Evolutionary conservation across 2,888 invertebrate genomes (phyloP), one percentile per base, ranked within the genome.

Genomic region (Drosophila sordidapex): DNA sequence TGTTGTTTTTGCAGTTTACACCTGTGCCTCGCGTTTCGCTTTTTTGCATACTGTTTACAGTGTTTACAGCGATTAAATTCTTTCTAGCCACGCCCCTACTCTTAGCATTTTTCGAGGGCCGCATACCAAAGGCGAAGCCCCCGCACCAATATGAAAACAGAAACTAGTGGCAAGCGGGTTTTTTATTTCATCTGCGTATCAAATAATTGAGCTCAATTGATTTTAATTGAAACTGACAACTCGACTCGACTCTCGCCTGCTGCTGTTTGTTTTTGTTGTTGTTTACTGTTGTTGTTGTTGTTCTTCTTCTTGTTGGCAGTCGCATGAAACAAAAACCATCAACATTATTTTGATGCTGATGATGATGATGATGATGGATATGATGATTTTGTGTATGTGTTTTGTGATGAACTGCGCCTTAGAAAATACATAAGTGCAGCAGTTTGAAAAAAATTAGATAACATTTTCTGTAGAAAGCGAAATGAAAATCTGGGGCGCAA

Each of bases 161-260:
- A 79, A 60, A 82, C 68, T 75, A 64, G 71, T 36, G 60, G 57
- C 61, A 51, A 62, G 82, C 72, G 82, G 66, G 79, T 60, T 69
- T 77, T 77, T 75, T 81, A 78, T 81, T 88, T 86, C 85, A 87
- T 84, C 80, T 87, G 78, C 78, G 85, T 85, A 87, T 85, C 82
- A 87, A 90, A 90, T 90, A 87, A 90, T 87, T 87, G 89, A 87
- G 83, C 89, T 88, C 90, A 87, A 87, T 87, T 87, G 90, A 90
- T 82, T 88, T 87, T 82, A 87, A 87, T 87, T 87, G 82, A 88
- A 90, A 87, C 87, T 88, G 87, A 90, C 87, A 87, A 87, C 70
- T 79, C 70, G 83, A 62, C 67, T 57, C 62, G 59, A n/a, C 56
- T 56, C 56, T 74, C 62, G 80, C 70, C 35, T 25, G 35, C 69